Percentiles rank a stretch among this genome's conserved stretches.
Conservation (phyloP, 2,113 vertebrate species). For the Corythornis cristatus region DNA sequence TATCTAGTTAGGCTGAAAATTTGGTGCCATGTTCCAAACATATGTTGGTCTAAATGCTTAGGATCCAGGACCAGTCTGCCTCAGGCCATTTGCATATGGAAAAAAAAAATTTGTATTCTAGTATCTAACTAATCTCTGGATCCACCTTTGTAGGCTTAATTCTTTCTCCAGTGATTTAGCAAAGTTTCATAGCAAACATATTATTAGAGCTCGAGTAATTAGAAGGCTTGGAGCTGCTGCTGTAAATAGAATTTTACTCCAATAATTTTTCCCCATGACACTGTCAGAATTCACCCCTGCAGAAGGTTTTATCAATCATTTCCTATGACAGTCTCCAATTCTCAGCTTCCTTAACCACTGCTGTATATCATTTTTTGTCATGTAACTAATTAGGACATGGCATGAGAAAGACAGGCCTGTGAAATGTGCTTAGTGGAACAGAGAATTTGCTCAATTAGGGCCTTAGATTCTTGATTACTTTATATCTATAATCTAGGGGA, state of each 20-base stretch:
- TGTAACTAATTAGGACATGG: neutral
- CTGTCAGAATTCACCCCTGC: neutral
- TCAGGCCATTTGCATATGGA: neutral
- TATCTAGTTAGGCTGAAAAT: neutral
- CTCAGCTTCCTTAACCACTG: neutral
- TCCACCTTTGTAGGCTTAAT: neutral
- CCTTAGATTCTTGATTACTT: neutral
- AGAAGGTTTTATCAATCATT: conserved; percentile 22
- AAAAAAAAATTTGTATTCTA: neutral
- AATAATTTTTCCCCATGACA: neutral
- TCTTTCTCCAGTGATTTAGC: neutral
- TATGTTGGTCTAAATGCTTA: neutral
- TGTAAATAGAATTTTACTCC: conserved; percentile 23
- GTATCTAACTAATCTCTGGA: neutral
- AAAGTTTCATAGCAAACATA: neutral
- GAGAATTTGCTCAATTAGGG: neutral
- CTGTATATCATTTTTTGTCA: conserved; percentile 2
- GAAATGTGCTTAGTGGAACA: neutral
- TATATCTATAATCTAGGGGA: neutral
- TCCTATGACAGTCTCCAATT: neutral
- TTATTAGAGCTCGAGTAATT: neutral
- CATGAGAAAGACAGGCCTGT: neutral
- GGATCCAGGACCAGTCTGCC: neutral
- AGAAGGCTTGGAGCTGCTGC: neutral
- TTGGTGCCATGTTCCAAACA: neutral